A percentile compares a stretch with the other conserved stretches of the same genome.
Conservation (phyloP, 2,113 vertebrate genomes). For the Chrysemys picta region DNA sequence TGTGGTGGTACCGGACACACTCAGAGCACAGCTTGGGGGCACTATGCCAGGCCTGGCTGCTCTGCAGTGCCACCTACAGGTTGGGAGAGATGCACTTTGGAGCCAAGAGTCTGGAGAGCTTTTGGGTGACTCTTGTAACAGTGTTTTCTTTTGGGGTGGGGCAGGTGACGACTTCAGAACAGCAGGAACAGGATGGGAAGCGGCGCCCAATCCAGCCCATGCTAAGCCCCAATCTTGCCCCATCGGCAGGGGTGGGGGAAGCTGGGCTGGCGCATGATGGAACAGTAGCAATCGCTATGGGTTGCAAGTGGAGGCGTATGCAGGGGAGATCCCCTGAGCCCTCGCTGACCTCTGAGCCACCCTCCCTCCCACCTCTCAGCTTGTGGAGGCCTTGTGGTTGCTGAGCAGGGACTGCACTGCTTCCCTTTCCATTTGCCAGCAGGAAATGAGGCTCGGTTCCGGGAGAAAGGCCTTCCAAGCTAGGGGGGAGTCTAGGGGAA, state of each 20-base stretch:
- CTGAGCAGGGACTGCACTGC: neutral
- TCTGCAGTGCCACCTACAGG: neutral
- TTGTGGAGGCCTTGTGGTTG: neutral
- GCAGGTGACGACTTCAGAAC: neutral
- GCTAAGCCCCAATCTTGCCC: neutral
- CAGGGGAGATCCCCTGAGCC: neutral
- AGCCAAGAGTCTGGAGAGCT: neutral
- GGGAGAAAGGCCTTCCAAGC: conserved; percentile 55
- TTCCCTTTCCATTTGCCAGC: conserved; percentile 7
- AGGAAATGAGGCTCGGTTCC: conserved; percentile 57
- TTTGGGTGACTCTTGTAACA: neutral
- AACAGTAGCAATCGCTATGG: neutral
- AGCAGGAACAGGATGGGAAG: neutral
- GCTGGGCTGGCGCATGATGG: neutral
- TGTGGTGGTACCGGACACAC: neutral
- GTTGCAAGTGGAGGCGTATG: neutral
- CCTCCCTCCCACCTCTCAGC: neutral
- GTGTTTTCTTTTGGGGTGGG: too few relatives aligned
- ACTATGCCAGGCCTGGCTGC: neutral
- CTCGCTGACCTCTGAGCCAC: neutral
- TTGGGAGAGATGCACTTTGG: neutral
- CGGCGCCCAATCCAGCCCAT: neutral
- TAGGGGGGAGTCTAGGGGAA: conserved; percentile 28
- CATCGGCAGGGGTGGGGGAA: neutral
- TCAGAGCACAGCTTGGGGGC: neutral